Conservation (phyloP, 2,113 vertebrate species). For the Terrapene triunguis region DNA sequence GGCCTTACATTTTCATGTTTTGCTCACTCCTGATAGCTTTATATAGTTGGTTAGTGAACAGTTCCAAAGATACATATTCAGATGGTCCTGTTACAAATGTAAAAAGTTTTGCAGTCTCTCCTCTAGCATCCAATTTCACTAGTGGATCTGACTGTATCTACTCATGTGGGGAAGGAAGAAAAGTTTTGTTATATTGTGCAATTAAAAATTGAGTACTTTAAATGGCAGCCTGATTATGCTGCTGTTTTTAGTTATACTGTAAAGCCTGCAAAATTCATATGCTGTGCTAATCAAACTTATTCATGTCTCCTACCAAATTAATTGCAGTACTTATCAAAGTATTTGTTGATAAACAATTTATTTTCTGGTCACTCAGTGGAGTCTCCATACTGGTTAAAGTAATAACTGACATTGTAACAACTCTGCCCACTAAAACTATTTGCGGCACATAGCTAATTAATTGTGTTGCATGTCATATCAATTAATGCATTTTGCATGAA, state of each 20-base stretch:
- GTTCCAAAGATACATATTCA: not conserved
- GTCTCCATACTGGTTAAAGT: fast-evolving
- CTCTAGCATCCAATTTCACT: not conserved
- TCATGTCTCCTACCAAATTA: fast-evolving
- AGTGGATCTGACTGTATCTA: fast-evolving
- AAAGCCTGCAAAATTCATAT: fast-evolving
- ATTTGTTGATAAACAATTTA: fast-evolving
- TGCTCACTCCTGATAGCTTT: not conserved
- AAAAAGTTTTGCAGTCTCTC: not conserved
- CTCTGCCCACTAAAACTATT: not conserved
- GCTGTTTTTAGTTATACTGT: fast-evolving
- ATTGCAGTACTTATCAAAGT: not conserved
- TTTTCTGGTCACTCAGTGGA: not conserved
- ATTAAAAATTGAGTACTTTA: not conserved
- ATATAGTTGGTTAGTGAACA: not conserved
- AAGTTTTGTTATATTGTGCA: not conserved
- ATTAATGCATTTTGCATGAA: fast-evolving
- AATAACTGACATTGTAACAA: fast-evolving
- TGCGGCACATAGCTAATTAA: not conserved
- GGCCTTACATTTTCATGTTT: not conserved
- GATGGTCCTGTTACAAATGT: not conserved
- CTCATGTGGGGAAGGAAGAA: not conserved
- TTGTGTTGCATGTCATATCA: not conserved
- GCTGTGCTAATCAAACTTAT: not conserved
- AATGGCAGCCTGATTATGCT: not conserved